These are phyloP conservation scores for Fulica atra DNA, from an alignment of 2,113 vertebrate genomes.

Conservation along the genomic window DNA sequence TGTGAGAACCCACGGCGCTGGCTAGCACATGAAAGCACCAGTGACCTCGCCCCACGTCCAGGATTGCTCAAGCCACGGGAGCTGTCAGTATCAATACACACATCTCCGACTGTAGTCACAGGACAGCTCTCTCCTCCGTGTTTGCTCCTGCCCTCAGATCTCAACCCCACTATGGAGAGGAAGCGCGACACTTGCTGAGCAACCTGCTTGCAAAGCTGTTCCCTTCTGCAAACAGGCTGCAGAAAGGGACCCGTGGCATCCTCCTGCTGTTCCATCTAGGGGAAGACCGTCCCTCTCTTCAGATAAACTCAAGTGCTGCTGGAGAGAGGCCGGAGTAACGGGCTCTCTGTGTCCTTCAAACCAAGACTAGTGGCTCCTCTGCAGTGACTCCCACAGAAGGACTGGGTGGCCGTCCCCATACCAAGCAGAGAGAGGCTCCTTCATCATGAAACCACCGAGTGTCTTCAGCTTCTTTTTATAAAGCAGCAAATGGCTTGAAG, in stretches of 20 bases:
- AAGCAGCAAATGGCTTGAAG: background rate
- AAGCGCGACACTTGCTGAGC: background rate
- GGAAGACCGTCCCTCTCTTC: background rate
- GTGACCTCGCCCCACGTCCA: conserved; percentile 39
- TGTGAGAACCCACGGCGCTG: conserved; percentile 57
- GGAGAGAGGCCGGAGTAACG: background rate
- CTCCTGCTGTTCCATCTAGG: background rate
- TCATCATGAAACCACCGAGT: background rate
- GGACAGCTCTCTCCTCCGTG: background rate
- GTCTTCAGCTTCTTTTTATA: background rate
- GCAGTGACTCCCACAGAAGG: background rate
- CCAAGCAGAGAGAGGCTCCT: background rate
- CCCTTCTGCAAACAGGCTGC: background rate
- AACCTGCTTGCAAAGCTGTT: background rate
- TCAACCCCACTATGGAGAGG: background rate
- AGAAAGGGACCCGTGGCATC: background rate
- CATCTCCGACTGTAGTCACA: conserved; percentile 14
- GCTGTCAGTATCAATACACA: conserved; percentile 40
- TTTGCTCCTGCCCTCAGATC: conserved; percentile 12
- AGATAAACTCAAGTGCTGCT: background rate
- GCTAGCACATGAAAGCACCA: conserved; percentile 56
- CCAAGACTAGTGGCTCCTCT: background rate
- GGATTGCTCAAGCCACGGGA: conserved; percentile 54
- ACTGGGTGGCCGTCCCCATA: background rate
- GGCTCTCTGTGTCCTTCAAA: background rate